Conservation (phyloP, 2,888 invertebrate species). For the Mimumesa dahlbomi region DNA sequence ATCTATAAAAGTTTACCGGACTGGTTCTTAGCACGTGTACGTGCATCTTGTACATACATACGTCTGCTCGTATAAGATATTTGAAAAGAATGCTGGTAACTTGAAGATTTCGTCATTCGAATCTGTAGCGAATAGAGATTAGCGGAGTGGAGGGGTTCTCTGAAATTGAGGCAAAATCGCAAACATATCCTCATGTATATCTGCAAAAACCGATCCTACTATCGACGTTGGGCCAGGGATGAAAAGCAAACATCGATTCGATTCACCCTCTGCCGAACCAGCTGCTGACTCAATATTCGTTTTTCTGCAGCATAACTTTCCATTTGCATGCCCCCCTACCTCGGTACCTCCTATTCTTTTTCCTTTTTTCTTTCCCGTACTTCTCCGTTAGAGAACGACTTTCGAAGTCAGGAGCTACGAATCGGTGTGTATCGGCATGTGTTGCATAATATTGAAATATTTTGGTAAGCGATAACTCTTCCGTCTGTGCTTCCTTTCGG, state of each 20-base stretch:
- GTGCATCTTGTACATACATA: no score
- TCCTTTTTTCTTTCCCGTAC: conserved; percentile 11
- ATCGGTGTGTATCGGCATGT: conserved; percentile 65
- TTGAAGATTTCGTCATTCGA: conserved; percentile 38
- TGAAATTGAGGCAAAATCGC: conserved; percentile 63
- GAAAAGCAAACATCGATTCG: conserved; percentile 73
- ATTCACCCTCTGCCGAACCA: conserved; percentile 61
- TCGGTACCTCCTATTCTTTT: conserved; percentile 30
- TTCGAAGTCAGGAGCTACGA: conserved; percentile 38
- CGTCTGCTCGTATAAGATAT: no score
- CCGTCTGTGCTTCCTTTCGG: conserved; percentile 16
- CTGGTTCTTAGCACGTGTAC: no score
- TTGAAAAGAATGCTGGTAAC: no score
- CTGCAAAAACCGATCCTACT: conserved; percentile 56
- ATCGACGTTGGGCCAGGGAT: conserved; percentile 63
- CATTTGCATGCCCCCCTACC: conserved; percentile 72
- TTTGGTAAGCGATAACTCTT: conserved; percentile 61
- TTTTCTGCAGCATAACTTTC: conserved; percentile 78
- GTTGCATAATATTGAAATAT: conserved; percentile 71
- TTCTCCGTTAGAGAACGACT: conserved; percentile 24
- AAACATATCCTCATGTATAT: conserved; percentile 53
- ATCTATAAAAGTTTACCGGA: no score
- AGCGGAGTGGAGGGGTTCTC: conserved; percentile 11
- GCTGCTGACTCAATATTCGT: conserved; percentile 79
- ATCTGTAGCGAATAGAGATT: conserved; percentile 35